Evolutionary conservation across 1,140 invertebrate genomes (phyloP).

Genomic region (Calliopsis andreniformis): DNA sequence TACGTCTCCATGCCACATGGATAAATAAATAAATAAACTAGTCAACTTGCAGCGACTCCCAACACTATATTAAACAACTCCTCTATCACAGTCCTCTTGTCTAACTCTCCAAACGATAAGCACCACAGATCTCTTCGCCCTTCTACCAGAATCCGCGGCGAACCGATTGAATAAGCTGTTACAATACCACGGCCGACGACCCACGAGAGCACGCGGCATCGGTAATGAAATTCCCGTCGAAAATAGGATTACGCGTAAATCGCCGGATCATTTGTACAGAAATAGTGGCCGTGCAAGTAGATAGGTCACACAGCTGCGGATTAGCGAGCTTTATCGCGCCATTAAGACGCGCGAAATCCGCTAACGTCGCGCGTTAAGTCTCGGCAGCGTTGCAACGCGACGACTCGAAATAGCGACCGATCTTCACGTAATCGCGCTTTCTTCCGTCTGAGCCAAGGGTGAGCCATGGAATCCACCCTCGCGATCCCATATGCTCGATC

Average conservation of each 20-base stretch:
- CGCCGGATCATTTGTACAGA: neutral
- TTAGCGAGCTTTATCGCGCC: slow-evolving; percentile 7
- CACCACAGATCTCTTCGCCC: too few relatives aligned
- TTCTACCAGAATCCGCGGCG: too few relatives aligned
- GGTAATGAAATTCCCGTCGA: slow-evolving; percentile 17
- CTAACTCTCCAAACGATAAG: too few relatives aligned
- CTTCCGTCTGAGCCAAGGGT: neutral
- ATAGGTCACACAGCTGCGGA: slow-evolving; percentile 44
- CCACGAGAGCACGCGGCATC: slow-evolving; percentile 1
- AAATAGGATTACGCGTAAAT: slow-evolving; percentile 21
- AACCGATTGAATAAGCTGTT: too few relatives aligned
- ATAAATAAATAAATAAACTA: too few relatives aligned
- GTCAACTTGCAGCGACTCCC: too few relatives aligned
- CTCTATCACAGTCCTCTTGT: too few relatives aligned
- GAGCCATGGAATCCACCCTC: too few relatives aligned
- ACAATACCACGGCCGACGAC: neutral
- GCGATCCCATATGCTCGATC: slow-evolving; percentile 3
- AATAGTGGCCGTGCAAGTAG: neutral
- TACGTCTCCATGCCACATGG: too few relatives aligned
- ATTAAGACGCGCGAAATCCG: slow-evolving; percentile 16
- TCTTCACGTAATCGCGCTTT: slow-evolving; percentile 12
- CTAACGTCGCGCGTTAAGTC: neutral
- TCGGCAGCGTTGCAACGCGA: neutral
- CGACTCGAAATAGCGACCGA: neutral
- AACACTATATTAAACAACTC: too few relatives aligned